Conservation (phyloP, 2,113 vertebrate species). For the Megaptera novaeangliae region DNA sequence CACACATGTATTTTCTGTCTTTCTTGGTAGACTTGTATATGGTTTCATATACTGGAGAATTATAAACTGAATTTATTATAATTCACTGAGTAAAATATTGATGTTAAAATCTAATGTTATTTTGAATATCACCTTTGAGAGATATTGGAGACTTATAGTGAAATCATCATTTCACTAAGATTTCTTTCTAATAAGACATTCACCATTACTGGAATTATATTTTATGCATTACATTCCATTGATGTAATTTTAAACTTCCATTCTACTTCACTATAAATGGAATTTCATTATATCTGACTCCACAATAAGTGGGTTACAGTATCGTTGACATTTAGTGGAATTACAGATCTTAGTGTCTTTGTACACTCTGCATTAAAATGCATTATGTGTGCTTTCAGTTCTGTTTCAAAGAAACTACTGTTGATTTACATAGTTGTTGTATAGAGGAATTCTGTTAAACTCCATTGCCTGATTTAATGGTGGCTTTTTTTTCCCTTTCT, state of each 20-base stretch:
- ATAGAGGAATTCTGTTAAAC: slow-evolving; percentile 31
- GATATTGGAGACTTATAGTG: background rate
- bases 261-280: slow-evolving; percentile 38
- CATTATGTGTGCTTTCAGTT: slow-evolving; percentile 32
- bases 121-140: background rate
- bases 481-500: background rate
- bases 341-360: slow-evolving; percentile 51
- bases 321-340: slow-evolving; percentile 66
- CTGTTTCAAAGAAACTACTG: slow-evolving; percentile 47
- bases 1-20: background rate
- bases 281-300: slow-evolving; percentile 38
- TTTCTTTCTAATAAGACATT: slow-evolving; percentile 36
- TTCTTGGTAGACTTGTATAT: background rate
- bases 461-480: background rate
- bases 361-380: slow-evolving; percentile 52
- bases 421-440: slow-evolving; percentile 47
- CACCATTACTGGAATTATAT: background rate
- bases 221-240: slow-evolving; percentile 44
- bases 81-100: slow-evolving; percentile 11
- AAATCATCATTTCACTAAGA: slow-evolving; percentile 40
- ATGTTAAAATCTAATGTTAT: background rate
- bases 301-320: slow-evolving; percentile 53
- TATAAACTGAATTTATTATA: slow-evolving; percentile 30
- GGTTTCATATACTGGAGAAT: slow-evolving; percentile 37
- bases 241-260: slow-evolving; percentile 46